Evolutionary conservation across 2,888 invertebrate species (phyloP), one percentile per base, ranked within the genome.

Genomic region (Chrysolina haemoptera): DNA sequence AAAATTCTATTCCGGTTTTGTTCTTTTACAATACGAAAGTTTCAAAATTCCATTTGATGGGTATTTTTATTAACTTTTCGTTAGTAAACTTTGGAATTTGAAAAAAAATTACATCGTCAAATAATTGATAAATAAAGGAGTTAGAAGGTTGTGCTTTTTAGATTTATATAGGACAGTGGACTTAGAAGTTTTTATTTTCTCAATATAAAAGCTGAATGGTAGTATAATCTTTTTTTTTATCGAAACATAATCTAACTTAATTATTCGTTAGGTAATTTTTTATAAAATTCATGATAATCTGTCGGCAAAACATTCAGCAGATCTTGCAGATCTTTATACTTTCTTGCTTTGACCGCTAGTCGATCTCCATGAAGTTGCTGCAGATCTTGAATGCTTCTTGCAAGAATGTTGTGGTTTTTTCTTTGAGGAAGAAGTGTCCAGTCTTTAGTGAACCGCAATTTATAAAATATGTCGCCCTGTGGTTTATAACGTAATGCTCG

Each of bases 261-360:
- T n/a, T n/a, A n/a, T n/a, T n/a, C n/a, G n/a, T n/a, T n/a, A 20
- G 53, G 11, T 53, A 4, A 53, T 18, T 53, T 53, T 53, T 53
- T 20, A 18, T 53, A 20, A 20, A 53, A 53, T 20, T 53, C 53
- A 53, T 53, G 18, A 53, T 20, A 18, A 53, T 53, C 20, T 53
- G 20, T 53, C 18, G 18, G 53, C 53, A 53, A 53, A 48, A 53
- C 53, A 53, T 20, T 53, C 53, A 53, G 53, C 53, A 53, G 53
- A 53, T 53, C 53, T 48, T 48, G n/a, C 12, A 48, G 16, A 48
- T 48, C 14, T 48, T 48, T n/a, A 48, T 48, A 48, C 46, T 48
- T 48, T 16, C 8, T 53, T 16, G 53, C 53, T 53, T 53, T 53
- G 53, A 53, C 53, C 18, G 53, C 53, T 53, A 10, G 16, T 53